Percentiles rank a stretch among this genome's conserved stretches.
These are phyloP conservation scores for Epizoanthus illoricatus DNA, from an alignment of 92 coral and sea anemone genomes.

Conservation along the genomic window DNA sequence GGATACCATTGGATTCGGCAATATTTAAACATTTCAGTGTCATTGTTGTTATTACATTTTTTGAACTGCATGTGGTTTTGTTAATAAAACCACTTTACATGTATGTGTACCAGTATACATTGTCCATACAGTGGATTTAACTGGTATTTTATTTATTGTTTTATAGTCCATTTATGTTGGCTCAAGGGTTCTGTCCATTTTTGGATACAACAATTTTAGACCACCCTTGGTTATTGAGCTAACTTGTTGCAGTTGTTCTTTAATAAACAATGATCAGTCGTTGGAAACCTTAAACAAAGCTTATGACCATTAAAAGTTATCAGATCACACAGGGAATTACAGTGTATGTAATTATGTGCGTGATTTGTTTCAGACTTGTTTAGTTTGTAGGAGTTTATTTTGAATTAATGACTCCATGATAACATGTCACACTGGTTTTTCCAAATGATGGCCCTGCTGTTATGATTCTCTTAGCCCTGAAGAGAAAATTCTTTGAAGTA, in stretches of 20 bases:
- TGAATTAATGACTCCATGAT: not conserved
- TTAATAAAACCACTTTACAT: too few species aligned
- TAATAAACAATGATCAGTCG: not conserved
- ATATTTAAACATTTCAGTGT: too few species aligned
- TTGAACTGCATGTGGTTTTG: too few species aligned
- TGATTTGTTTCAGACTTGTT: not conserved
- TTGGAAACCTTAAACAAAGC: not conserved
- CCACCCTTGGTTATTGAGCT: not conserved
- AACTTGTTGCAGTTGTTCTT: not conserved
- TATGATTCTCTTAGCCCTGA: not conserved
- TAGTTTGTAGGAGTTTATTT: not conserved
- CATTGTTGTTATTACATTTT: too few species aligned
- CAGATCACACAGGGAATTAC: slow-evolving; percentile 1
- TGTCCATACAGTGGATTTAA: too few species aligned
- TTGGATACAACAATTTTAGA: not conserved
- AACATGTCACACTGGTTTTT: not conserved
- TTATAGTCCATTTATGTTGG: too few species aligned
- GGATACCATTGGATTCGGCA: too few species aligned
- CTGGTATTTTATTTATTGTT: too few species aligned
- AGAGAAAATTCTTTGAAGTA: not conserved
- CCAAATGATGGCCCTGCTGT: not conserved
- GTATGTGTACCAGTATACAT: too few species aligned
- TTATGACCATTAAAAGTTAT: not conserved
- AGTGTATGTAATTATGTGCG: not conserved
- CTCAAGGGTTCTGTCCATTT: not conserved